These are phyloP conservation scores for Hydra vulgaris DNA, from an alignment of 30 jellyfish, hydroid and myxozoan genomes.

Conservation along the genomic window DNA sequence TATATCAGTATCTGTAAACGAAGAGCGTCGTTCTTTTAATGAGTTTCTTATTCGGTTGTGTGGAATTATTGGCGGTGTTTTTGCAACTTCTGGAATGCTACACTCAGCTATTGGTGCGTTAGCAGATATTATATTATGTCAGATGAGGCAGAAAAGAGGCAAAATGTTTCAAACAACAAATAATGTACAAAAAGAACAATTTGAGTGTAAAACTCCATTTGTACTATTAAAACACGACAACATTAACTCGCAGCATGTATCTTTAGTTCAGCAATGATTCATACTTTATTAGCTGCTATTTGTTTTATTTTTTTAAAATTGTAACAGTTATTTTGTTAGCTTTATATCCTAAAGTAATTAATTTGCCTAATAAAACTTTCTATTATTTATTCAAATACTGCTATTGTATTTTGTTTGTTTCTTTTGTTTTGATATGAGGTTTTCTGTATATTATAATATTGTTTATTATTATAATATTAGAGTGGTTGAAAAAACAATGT, in stretches of 20 bases:
- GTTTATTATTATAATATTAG: too few relatives aligned
- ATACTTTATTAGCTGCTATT: too few relatives aligned
- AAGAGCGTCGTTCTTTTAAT: slow-evolving; percentile 63
- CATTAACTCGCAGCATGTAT: background rate
- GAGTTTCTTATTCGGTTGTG: slow-evolving; percentile 81
- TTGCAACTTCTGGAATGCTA: slow-evolving; percentile 94
- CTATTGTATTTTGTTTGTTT: too few relatives aligned
- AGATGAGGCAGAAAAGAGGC: background rate
- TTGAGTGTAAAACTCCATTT: background rate
- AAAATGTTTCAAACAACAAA: background rate
- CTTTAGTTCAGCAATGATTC: background rate
- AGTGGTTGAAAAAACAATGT: too few relatives aligned
- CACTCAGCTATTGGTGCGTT: slow-evolving; percentile 66
- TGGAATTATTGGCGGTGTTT: slow-evolving; percentile 96
- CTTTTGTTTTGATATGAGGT: too few relatives aligned
- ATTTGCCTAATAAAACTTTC: too few relatives aligned
- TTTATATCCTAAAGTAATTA: too few relatives aligned
- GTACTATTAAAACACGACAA: background rate
- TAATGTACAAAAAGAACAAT: background rate
- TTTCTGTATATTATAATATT: too few relatives aligned
- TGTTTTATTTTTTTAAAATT: too few relatives aligned
- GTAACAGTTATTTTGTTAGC: background rate
- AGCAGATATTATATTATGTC: slow-evolving; percentile 22
- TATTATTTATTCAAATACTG: too few relatives aligned
- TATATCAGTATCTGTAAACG: slow-evolving; percentile 51